phyloP scores from a whole-genome alignment of 1,140 invertebrate genomes.

The Leptinotarsa lineolata region DNA sequence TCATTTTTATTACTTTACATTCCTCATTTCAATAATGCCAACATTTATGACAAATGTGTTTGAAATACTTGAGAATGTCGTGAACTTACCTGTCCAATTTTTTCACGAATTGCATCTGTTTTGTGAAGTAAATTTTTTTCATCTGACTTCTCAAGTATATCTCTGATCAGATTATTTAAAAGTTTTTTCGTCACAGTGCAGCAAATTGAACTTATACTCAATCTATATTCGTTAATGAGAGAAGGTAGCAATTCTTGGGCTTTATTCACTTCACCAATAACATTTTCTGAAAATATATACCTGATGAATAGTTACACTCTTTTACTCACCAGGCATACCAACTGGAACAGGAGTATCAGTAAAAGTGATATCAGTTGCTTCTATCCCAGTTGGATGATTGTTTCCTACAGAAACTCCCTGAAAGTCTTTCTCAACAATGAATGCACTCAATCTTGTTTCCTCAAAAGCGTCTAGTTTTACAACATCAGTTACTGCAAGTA shows the following conservation, averaged over 20 bases:
- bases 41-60: too few relatives aligned
- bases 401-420: constrained; percentile 69
- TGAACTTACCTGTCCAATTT: constrained; percentile 42
- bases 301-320: constrained; percentile 5
- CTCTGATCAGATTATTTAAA: constrained; percentile 60
- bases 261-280: constrained; percentile 51
- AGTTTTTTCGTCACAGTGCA: constrained; percentile 58
- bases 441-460: constrained; percentile 56
- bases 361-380: constrained; percentile 56
- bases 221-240: constrained; percentile 49
- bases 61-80: background rate
- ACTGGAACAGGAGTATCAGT: constrained; percentile 56
- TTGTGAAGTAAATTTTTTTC: constrained; percentile 60
- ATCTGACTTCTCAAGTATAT: constrained; percentile 65
- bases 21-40: too few relatives aligned
- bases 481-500: constrained; percentile 56
- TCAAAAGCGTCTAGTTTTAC: constrained; percentile 58
- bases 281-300: constrained; percentile 47
- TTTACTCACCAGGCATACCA: constrained; percentile 33
- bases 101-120: constrained; percentile 42
- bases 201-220: constrained; percentile 52
- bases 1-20: too few relatives aligned
- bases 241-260: constrained; percentile 47
- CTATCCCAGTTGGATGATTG: constrained; percentile 25
- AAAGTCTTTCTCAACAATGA: constrained; percentile 75